Percentiles rank a stretch among this genome's conserved stretches.
Conservation (phyloP, 1,140 invertebrate species). For the Frieseomelitta varia region DNA sequence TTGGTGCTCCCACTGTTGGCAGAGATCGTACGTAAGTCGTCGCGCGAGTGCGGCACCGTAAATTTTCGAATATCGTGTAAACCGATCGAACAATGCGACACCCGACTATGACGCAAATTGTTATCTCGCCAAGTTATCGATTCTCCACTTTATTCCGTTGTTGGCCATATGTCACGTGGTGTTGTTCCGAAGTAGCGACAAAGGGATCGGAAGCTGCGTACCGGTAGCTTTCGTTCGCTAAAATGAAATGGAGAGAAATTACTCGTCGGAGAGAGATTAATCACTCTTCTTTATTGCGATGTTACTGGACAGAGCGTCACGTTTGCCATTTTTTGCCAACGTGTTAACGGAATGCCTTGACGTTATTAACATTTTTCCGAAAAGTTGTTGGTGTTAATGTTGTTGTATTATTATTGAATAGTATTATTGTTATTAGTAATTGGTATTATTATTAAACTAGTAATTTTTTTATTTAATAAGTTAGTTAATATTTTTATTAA, state of each 20-base stretch:
- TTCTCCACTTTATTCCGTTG: conserved; percentile 35
- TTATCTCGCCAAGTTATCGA: conserved; percentile 52
- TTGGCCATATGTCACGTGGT: conserved; percentile 31
- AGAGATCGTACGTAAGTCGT: not conserved
- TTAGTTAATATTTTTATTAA: too few relatives aligned
- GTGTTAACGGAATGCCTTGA: too few relatives aligned
- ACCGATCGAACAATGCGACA: conserved; percentile 36
- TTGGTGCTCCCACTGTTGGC: not conserved
- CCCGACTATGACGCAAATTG: conserved; percentile 45
- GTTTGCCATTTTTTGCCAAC: too few relatives aligned
- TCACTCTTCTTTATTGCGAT: not conserved
- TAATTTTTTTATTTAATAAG: too few relatives aligned
- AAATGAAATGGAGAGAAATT: not conserved
- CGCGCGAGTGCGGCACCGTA: not conserved
- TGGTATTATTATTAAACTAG: not conserved
- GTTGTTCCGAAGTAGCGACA: conserved; percentile 26
- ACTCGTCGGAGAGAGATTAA: not conserved
- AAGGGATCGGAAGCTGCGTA: conserved; percentile 3
- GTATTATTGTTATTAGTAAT: too few relatives aligned
- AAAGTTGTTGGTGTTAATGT: too few relatives aligned
- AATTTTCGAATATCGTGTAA: conserved; percentile 43
- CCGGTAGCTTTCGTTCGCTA: not conserved
- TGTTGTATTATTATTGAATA: too few relatives aligned
- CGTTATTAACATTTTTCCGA: too few relatives aligned
- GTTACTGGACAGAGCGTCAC: too few relatives aligned